Evolutionary conservation across 2,888 invertebrate genomes (phyloP).

Genomic region (Polydrusus pterygomalis): DNA sequence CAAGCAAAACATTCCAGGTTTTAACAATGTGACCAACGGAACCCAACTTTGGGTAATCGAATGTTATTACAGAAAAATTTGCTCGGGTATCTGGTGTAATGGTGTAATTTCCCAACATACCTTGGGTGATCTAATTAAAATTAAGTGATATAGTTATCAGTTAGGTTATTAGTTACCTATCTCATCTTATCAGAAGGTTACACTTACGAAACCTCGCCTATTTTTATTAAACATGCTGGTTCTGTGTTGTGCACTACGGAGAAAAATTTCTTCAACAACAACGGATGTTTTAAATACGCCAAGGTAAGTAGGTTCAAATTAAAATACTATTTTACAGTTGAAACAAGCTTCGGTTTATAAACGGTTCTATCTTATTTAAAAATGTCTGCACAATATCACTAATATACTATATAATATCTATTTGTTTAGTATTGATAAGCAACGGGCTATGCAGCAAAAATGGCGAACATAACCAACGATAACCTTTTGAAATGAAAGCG

Average conservation of each 20-base stretch:
- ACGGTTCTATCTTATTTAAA: too few relatives aligned
- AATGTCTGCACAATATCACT: background rate
- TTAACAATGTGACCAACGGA: conserved; percentile 33
- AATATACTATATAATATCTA: background rate
- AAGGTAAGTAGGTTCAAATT: conserved; percentile 11
- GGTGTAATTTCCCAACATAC: background rate
- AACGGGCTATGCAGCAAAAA: background rate
- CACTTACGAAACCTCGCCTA: conserved; percentile 46
- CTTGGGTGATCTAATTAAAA: conserved; percentile 39
- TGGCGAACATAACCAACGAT: conserved; percentile 11
- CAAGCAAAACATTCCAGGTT: conserved; percentile 21
- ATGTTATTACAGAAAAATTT: background rate
- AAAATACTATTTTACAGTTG: too few relatives aligned
- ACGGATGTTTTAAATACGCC: conserved; percentile 11
- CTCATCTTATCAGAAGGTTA: conserved; percentile 47
- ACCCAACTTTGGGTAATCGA: conserved; percentile 31
- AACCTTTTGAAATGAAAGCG: background rate
- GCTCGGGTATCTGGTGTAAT: background rate
- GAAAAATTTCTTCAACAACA: conserved; percentile 13
- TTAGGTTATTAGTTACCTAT: conserved; percentile 37
- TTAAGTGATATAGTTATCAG: conserved; percentile 37
- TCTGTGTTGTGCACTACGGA: conserved; percentile 42
- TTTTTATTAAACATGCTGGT: conserved; percentile 51
- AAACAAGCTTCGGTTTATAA: too few relatives aligned
- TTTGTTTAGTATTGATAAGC: conserved; percentile 1